Evolutionary conservation across 2,888 invertebrate genomes (phyloP), one percentile per base, ranked within the genome.

Genomic region (Eupithecia subfuscata): DNA sequence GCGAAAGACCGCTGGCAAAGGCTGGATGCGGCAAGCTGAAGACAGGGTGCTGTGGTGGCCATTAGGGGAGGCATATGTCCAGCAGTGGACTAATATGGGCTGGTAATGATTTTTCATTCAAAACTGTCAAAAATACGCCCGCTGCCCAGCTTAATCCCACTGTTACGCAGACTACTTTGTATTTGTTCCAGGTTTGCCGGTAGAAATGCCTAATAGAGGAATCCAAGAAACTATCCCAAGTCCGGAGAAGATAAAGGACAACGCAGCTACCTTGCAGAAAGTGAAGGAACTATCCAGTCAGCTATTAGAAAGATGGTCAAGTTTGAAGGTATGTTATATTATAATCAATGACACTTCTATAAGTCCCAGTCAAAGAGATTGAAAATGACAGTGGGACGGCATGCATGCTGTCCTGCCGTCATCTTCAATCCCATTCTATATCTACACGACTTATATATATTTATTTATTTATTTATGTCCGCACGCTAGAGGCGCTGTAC

Each of bases 251-350:
- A 81, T 48, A 6, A 94, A 92, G 83, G 92, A 93, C 60, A 88
- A 81, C 74, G 85, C 88, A 9, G 88, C 85, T 4, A 87, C 90
- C 22, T 76, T 88, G 69, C 95, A 95, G 77, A 96, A 96, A 88
- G 95, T 96, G 1, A 94, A 95, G 70, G 96, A 96, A 72, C 86
- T 97, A 9, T 96, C 96, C 25, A 90, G 91, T 64, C 96, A 96
- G 83, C 91, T 98, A 60, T 86, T 98, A 71, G 96, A 96, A 69
- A 95, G 96, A 76, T 98, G 98, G 98, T 95, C 96, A 6, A 96
- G 95, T 87, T 91, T 97, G 68, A 97, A 96, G 90, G 95, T 95
- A 85, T 77, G 12, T 30, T 30, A n/a, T n/a, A 34, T 34, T 4
- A 37, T 37, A 7, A 37, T 52, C 22, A 52, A 60, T 25, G 0